Evolutionary conservation across 2,113 vertebrate genomes (phyloP), one percentile per base, ranked within the genome.

Genomic region (Aldabrachelys gigantea): DNA sequence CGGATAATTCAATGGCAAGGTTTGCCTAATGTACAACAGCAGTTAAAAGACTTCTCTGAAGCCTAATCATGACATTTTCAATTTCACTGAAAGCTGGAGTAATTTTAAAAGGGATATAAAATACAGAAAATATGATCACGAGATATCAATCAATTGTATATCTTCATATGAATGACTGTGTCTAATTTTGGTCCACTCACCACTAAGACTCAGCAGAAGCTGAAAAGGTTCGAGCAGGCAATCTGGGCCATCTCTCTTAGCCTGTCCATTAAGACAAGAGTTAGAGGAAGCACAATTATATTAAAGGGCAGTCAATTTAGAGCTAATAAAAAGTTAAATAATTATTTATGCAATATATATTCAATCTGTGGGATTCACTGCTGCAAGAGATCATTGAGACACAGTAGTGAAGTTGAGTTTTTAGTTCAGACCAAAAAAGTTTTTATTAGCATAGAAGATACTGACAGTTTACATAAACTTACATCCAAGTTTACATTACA

Each of bases 71-170:
- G 91, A 65, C 21, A 3, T 1, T 22, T 72, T 29, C 35, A 3
- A 0, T 5, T 5, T 16, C 4, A 35, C 3, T 50, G 56, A n/a
- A 27, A 2, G 14, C 1, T 12, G 21, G 27, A 27, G 22, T 6
- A 11, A 11, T 25, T 76, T 84, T 5, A 82, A 95, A 91, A 83
- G 31, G 47, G 50, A 38, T 5, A 35, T 1, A 5, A 80, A 92
- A 27, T 1, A 44, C 0, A 72, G 10, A 62, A 78, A 93, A 47
- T 29, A 19, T 82, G 35, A 13, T 17, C 54, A 89, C 50, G 6
- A 17, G 52, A 72, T 2, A 47, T 13, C n/a, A 17, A 1, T 27
- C 31, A 5, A 0, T 49, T 24, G 17, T 47, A 41, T 65, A 82
- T 78, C 24, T 78, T 78, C 75, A 78, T 27, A 44, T 47, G 41